Evolutionary conservation across 2,113 vertebrate genomes (phyloP), one percentile per base, ranked within the genome.

Genomic region (Nymphicus hollandicus): DNA sequence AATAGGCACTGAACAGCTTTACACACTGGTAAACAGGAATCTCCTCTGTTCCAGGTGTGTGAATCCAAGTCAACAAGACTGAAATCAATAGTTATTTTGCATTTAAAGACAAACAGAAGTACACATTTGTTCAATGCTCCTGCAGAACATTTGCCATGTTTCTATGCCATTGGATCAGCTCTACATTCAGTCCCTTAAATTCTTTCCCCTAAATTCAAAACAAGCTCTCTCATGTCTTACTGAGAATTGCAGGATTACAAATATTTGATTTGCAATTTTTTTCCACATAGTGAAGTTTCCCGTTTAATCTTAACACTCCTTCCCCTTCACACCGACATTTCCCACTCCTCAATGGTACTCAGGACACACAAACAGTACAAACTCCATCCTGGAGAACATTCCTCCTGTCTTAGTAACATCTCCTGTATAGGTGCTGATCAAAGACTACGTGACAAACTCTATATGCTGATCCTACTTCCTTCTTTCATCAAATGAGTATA

Each of bases 401-500:
- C 20, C 72, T 91, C 44, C 53, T 79, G 9, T 6, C 72, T 37
- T 2, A 25, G 18, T 3, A 49, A n/a, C 39, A 56, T 14, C 83
- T 86, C 65, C 55, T 86, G 22, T 13, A 56, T 1, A 50, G 81
- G 52, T 35, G n/a, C 56, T 88, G 88, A 95, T 91, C 93, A 93
- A 93, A 97, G 91, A 68, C 28, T 22, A 41, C 17, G 25, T 55
- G 86, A 65, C 76, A 94, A 77, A 63, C 71, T 88, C 17, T 4
- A 15, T 23, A 41, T 11, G 50, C 29, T 13, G 13, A 88, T 83
- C 50, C 33, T 50, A 24, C 43, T 71, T 68, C 72, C 27, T 81
- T n/a, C 90, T 93, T 86, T 92, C 72, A 92, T 93, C 92, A 93
- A 68, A 50, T 22, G 23, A 33, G 13, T 61, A 91, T 92, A 96